phyloP scores from a whole-genome alignment of 2,888 invertebrate species.

The Torymus aiolomorphi region DNA sequence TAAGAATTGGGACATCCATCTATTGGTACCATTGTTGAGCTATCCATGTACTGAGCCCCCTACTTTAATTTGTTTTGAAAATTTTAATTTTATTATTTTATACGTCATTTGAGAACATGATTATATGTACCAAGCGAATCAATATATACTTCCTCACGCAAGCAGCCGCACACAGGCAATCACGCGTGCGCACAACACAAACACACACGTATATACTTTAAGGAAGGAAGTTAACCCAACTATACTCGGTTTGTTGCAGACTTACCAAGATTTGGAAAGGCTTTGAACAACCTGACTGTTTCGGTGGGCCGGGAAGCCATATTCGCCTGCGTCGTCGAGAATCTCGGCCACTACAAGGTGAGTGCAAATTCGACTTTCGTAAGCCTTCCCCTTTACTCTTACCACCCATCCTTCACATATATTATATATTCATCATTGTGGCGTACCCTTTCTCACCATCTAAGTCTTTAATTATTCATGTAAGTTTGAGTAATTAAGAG shows the following conservation, averaged over 20 bases:
- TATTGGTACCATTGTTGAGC: too few relatives aligned
- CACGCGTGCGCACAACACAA: too few relatives aligned
- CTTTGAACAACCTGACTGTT: slow-evolving; percentile 73
- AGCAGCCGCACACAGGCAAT: too few relatives aligned
- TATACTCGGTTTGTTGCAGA: slow-evolving; percentile 68
- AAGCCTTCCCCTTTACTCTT: background rate
- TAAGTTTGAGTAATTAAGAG: background rate
- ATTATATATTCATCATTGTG: slow-evolving; percentile 12
- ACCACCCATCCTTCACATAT: background rate
- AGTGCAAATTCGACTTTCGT: slow-evolving; percentile 55
- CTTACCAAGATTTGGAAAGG: slow-evolving; percentile 73
- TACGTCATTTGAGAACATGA: too few relatives aligned
- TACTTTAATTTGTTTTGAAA: too few relatives aligned
- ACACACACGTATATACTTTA: background rate
- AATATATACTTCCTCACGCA: too few relatives aligned
- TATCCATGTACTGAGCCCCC: too few relatives aligned
- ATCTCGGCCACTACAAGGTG: slow-evolving; percentile 73
- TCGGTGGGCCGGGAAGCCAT: slow-evolving; percentile 73
- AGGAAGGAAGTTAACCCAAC: slow-evolving; percentile 41
- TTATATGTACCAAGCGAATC: too few relatives aligned
- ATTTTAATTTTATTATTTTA: too few relatives aligned
- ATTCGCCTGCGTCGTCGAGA: slow-evolving; percentile 73
- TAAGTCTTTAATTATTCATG: slow-evolving; percentile 9
- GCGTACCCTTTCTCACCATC: background rate
- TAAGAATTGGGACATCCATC: too few relatives aligned